Evolutionary conservation across 2,797 vertebrate species (phyloP).

Genomic region (Labeo calbasu): DNA sequence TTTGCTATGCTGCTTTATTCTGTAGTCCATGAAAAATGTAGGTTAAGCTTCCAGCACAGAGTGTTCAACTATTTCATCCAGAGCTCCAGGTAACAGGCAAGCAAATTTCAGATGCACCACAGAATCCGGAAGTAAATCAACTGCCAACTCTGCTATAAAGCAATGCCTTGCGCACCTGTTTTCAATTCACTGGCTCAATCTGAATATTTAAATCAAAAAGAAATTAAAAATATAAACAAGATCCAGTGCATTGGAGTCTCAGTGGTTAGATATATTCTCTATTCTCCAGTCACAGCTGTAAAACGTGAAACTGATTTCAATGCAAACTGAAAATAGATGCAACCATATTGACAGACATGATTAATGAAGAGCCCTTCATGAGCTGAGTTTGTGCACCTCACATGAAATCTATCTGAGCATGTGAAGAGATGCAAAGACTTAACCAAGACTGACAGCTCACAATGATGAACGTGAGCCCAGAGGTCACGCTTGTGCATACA

Average conservation of each 20-base stretch:
- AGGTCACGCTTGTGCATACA: background rate
- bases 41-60: background rate
- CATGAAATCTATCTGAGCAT: background rate
- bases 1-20: background rate
- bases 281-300: background rate
- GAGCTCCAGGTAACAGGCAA: background rate
- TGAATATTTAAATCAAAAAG: background rate
- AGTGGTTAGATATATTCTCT: background rate
- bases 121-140: background rate
- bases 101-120: background rate
- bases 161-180: background rate
- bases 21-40: background rate
- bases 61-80: background rate
- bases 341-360: background rate
- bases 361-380: constrained; percentile 2
- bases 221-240: no score
- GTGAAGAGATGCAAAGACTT: background rate
- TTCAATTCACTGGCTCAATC: background rate
- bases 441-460: constrained; percentile 7
- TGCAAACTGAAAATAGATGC: background rate
- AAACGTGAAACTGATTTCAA: background rate
- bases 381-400: background rate
- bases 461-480: background rate
- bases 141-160: background rate
- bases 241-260: background rate